Evolutionary conservation across 2,797 vertebrate species (phyloP).

Genomic region (Schizothorax lantsangensis): DNA sequence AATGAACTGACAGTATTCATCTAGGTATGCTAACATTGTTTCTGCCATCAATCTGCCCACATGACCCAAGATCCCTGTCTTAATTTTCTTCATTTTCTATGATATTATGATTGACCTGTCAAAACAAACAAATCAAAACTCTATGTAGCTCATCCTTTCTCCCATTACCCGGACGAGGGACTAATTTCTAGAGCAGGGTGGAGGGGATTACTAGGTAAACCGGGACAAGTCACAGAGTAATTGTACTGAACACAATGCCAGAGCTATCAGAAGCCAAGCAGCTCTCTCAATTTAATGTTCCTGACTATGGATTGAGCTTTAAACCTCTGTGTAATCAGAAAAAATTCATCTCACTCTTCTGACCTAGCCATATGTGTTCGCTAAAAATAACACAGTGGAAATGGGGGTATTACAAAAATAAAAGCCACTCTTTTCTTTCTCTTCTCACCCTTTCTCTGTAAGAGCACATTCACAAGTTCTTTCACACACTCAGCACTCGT

Average conservation of each 20-base stretch:
- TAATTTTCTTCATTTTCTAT: constrained; percentile 5
- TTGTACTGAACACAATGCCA: constrained; percentile 35
- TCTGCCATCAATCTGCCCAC: neutral
- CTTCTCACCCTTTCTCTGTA: constrained; percentile 21
- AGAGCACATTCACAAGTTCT: constrained; percentile 15
- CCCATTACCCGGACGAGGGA: neutral
- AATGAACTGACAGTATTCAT: neutral
- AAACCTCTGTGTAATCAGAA: constrained; percentile 60
- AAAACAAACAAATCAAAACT: constrained; percentile 21
- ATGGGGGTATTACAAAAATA: constrained; percentile 5
- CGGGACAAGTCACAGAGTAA: constrained; percentile 52
- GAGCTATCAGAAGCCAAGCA: constrained; percentile 44
- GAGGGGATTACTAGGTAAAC: constrained; percentile 55
- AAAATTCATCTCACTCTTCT: constrained; percentile 38
- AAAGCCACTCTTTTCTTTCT: constrained; percentile 4
- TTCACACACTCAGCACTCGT: constrained; percentile 31
- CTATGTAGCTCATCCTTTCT: constrained; percentile 9
- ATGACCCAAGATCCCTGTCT: neutral
- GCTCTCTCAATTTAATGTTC: constrained; percentile 55
- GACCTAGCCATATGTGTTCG: constrained; percentile 19
- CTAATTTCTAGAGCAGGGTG: constrained; percentile 39
- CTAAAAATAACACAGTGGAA: constrained; percentile 43
- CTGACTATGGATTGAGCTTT: constrained; percentile 56
- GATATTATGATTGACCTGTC: constrained; percentile 23
- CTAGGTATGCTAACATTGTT: neutral